phyloP scores from a whole-genome alignment of 2,113 vertebrate genomes.

The Marmota flaviventris region DNA sequence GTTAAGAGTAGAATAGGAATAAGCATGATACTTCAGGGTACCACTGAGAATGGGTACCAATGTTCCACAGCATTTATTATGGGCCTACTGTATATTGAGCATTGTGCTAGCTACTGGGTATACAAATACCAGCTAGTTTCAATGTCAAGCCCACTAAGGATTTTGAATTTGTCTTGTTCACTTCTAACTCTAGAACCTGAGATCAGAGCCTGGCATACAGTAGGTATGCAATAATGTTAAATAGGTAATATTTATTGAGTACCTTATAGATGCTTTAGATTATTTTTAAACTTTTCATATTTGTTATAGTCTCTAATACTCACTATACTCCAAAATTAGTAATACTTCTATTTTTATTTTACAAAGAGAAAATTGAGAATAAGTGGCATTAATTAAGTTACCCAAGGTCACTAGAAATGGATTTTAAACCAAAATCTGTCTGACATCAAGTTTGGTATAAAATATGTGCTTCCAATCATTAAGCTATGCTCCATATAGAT shows the following conservation, averaged over 20 bases:
- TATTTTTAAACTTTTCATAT: background rate
- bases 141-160: background rate
- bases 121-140: background rate
- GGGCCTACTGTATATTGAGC: background rate
- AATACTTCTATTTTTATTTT: background rate
- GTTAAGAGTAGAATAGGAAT: background rate
- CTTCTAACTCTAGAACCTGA: background rate
- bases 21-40: background rate
- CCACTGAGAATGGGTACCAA: too few species aligned
- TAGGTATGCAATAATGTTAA: background rate
- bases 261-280: background rate
- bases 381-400: background rate
- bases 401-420: background rate
- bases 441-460: background rate
- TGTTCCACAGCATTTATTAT: background rate
- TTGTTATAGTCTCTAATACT: background rate
- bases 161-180: background rate
- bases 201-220: background rate
- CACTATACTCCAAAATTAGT: background rate
- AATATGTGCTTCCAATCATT: slow-evolving; percentile 18
- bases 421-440: background rate
- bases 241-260: background rate
- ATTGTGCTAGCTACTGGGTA: background rate
- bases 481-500: background rate
- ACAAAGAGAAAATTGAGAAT: background rate